phyloP scores from a whole-genome alignment of 2,797 vertebrate species.

The Diceros bicornis region DNA sequence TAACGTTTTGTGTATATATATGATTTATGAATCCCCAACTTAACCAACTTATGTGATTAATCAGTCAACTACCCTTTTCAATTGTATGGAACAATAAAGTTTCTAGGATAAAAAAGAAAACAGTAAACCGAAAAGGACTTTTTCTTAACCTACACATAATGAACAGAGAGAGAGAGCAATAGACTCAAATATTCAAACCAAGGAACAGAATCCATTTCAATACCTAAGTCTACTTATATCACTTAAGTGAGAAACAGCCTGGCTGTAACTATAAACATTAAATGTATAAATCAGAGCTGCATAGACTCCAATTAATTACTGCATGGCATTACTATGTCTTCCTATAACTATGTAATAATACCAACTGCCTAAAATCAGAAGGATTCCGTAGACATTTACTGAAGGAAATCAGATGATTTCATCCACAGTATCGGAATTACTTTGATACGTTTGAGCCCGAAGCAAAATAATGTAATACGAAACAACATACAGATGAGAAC shows the following conservation, averaged over 20 bases:
- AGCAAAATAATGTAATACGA: conserved; percentile 89
- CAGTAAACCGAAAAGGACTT: conserved; percentile 69
- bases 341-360: conserved; percentile 73
- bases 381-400: conserved; percentile 86
- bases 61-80: conserved; percentile 46
- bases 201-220: conserved; percentile 81
- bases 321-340: conserved; percentile 58
- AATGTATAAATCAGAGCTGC: conserved; percentile 74
- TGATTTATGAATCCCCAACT: neutral
- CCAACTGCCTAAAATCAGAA: conserved; percentile 80
- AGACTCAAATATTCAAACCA: conserved; percentile 58
- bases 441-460: conserved; percentile 87
- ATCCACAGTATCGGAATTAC: conserved; percentile 79
- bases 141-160: conserved; percentile 75
- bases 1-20: neutral
- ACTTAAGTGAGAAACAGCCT: neutral
- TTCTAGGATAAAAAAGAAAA: conserved; percentile 21
- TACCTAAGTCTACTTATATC: conserved; percentile 52
- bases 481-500: conserved; percentile 87
- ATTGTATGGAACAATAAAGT: neutral
- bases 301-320: conserved; percentile 85
- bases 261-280: conserved; percentile 79
- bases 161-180: conserved; percentile 83
- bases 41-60: conserved; percentile 47
- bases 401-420: conserved; percentile 88